Evolutionary conservation across 2,888 invertebrate species (phyloP).

Genomic region (Tethea ocularis): DNA sequence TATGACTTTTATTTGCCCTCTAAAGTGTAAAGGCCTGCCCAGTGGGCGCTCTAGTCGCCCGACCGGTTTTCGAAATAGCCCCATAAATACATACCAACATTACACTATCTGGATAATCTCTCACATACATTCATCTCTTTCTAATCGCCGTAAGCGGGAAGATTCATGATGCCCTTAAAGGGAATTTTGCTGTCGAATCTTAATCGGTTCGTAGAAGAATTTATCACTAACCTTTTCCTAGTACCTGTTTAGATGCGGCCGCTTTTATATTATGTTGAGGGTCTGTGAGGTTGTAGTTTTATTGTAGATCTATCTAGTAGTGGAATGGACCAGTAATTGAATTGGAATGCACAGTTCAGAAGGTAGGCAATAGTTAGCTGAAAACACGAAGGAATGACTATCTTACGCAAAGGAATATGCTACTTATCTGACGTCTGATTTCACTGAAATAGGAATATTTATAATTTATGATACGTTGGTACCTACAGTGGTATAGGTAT

Average conservation of each 20-base stretch:
- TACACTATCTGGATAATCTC: slow-evolving; percentile 63
- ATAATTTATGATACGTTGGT: neutral
- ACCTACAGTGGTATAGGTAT: too few relatives aligned
- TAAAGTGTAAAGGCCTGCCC: slow-evolving; percentile 21
- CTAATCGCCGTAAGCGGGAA: slow-evolving; percentile 67
- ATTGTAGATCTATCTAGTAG: slow-evolving; percentile 35
- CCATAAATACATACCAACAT: slow-evolving; percentile 56
- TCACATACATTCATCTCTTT: slow-evolving; percentile 65
- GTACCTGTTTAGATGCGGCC: slow-evolving; percentile 48
- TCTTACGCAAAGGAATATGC: neutral
- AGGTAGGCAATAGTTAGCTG: slow-evolving; percentile 8
- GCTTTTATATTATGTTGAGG: slow-evolving; percentile 36
- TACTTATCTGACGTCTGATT: neutral
- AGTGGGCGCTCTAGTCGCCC: slow-evolving; percentile 27
- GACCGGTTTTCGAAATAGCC: slow-evolving; percentile 57
- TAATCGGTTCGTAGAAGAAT: slow-evolving; percentile 72
- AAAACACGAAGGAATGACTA: neutral
- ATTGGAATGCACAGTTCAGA: slow-evolving; percentile 36
- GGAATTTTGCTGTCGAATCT: slow-evolving; percentile 71
- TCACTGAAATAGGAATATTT: neutral
- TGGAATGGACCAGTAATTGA: slow-evolving; percentile 41
- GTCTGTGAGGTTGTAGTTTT: slow-evolving; percentile 33
- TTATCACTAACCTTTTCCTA: slow-evolving; percentile 65
- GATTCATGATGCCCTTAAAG: slow-evolving; percentile 69
- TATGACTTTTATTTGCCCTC: slow-evolving; percentile 73